phyloP scores from a whole-genome alignment of 1,140 invertebrate species.

The Trichogramma pretiosum region DNA sequence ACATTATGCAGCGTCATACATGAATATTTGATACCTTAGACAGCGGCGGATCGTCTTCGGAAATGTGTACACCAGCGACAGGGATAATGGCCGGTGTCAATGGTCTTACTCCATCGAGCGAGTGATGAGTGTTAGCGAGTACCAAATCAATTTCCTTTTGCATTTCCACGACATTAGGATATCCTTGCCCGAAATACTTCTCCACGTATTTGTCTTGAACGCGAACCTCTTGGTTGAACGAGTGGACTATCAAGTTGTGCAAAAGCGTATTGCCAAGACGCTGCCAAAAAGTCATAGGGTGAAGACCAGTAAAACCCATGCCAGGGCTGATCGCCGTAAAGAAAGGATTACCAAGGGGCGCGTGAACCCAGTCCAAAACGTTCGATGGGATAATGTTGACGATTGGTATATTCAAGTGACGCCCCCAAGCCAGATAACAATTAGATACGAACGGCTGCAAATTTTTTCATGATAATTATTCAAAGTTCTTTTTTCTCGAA shows the following conservation, averaged over 20 bases:
- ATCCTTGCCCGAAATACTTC: constrained; percentile 36
- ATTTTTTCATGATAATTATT: constrained; percentile 16
- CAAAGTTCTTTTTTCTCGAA: neutral
- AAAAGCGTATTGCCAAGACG: constrained; percentile 34
- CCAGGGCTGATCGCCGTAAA: constrained; percentile 47
- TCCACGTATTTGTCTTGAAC: constrained; percentile 22
- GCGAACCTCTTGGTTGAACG: constrained; percentile 18
- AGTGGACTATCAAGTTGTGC: neutral
- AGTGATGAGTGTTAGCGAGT: constrained; percentile 50
- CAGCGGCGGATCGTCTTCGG: constrained; percentile 18
- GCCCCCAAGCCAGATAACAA: constrained; percentile 48
- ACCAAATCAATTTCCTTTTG: constrained; percentile 41
- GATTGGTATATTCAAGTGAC: constrained; percentile 49
- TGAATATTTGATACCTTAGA: constrained; percentile 28
- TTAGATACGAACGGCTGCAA: constrained; percentile 27
- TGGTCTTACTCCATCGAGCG: constrained; percentile 42
- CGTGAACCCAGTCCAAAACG: constrained; percentile 48
- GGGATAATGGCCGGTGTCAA: constrained; percentile 45
- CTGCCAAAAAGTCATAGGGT: constrained; percentile 55
- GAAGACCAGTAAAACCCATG: constrained; percentile 28
- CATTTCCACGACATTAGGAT: constrained; percentile 34
- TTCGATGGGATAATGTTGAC: constrained; percentile 49
- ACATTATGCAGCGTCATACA: too few species aligned
- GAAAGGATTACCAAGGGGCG: constrained; percentile 50
- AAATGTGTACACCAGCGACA: constrained; percentile 52